Evolutionary conservation across 2,113 vertebrate genomes (phyloP).

Genomic region (western clawed frog (Xenopus tropicalis)): DNA sequence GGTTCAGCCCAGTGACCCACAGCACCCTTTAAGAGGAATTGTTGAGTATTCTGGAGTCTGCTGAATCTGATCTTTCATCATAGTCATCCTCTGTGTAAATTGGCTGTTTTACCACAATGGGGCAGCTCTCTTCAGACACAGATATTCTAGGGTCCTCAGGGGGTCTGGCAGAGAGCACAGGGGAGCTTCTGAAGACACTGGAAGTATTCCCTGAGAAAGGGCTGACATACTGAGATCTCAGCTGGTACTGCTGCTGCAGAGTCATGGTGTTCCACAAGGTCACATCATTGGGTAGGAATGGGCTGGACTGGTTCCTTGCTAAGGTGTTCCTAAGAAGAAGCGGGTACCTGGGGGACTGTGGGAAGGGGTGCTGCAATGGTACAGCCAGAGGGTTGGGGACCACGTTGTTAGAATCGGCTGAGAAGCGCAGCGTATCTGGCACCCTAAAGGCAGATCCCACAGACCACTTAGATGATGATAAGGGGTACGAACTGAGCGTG

Average conservation of each 20-base stretch:
- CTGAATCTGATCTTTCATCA: constrained; percentile 90
- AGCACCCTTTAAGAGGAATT: constrained; percentile 72
- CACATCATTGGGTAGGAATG: constrained; percentile 88
- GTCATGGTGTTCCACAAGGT: constrained; percentile 98
- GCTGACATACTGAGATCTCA: constrained; percentile 89
- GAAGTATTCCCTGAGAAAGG: constrained; percentile 77
- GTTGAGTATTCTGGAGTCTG: constrained; percentile 89
- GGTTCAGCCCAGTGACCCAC: constrained; percentile 25
- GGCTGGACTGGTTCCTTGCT: constrained; percentile 79
- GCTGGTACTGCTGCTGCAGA: constrained; percentile 94
- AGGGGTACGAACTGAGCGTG: constrained; percentile 81
- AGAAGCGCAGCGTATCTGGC: constrained; percentile 85
- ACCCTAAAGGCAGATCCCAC: constrained; percentile 95
- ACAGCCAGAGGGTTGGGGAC: constrained; percentile 76
- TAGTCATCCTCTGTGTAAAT: constrained; percentile 92
- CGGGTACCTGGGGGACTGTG: constrained; percentile 88
- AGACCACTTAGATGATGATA: constrained; percentile 91
- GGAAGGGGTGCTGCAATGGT: constrained; percentile 86
- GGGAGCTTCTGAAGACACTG: constrained; percentile 79
- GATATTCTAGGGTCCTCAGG: constrained; percentile 80
- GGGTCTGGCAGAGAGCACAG: constrained; percentile 71
- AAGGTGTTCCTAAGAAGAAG: constrained; percentile 90
- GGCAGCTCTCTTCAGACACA: constrained; percentile 79
- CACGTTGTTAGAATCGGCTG: constrained; percentile 75
- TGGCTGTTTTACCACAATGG: constrained; percentile 79